These are phyloP conservation scores for Mimas tiliae DNA, from an alignment of 2,888 invertebrate genomes.

Conservation along the genomic window DNA sequence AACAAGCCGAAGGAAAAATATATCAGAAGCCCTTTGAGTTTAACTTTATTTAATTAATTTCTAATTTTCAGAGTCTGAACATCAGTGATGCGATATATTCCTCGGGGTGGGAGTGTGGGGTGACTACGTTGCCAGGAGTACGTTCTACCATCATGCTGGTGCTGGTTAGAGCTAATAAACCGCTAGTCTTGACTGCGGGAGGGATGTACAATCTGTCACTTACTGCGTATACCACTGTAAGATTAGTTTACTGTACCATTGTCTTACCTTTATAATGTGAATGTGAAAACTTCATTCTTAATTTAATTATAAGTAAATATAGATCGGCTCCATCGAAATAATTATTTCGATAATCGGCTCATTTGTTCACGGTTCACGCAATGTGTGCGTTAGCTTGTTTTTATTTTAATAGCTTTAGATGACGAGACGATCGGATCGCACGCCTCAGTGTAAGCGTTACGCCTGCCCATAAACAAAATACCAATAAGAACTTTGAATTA, in stretches of 20 bases:
- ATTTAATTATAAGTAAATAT: no score
- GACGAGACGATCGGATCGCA: no score
- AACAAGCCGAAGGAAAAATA: neutral
- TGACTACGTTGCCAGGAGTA: constrained; percentile 57
- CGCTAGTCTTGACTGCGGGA: constrained; percentile 68
- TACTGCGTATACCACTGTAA: constrained; percentile 64
- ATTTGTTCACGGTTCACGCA: no score
- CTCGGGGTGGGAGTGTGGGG: constrained; percentile 71
- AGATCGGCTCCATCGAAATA: no score
- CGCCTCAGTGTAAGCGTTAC: no score
- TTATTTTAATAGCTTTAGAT: no score
- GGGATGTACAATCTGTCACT: constrained; percentile 74
- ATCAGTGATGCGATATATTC: constrained; percentile 65
- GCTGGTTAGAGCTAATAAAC: constrained; percentile 63
- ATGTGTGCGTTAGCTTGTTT: no score
- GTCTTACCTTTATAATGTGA: no score
- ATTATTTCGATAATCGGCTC: no score
- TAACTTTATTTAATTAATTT: neutral
- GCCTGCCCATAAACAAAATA: no score
- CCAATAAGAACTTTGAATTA: no score
- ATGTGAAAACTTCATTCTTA: no score
- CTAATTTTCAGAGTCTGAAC: constrained; percentile 55
- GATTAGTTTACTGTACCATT: constrained; percentile 30
- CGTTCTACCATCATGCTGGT: constrained; percentile 59
- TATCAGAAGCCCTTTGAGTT: neutral